These are phyloP conservation scores for Tinamus major DNA, from an alignment of 2,797 vertebrate genomes.

Conservation along the genomic window DNA sequence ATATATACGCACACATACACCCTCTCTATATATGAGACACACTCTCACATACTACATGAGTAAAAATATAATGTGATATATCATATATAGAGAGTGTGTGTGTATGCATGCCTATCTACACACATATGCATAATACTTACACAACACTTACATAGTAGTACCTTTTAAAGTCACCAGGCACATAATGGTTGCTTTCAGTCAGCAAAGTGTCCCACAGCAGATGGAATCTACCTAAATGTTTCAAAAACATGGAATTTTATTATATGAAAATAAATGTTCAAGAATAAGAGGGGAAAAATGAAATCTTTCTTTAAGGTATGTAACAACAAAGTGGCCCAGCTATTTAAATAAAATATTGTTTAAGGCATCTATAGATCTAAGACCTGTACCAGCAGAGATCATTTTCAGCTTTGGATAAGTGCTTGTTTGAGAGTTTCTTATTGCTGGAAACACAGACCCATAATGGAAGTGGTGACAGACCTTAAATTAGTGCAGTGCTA, in stretches of 20 bases:
- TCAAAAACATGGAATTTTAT: neutral
- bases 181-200: constrained; percentile 3
- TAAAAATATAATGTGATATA: no score
- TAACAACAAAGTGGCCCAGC: neutral
- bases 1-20: no score
- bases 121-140: neutral
- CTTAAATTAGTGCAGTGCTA: constrained; percentile 63
- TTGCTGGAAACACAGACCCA: constrained; percentile 26
- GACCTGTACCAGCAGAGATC: neutral
- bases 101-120: no score
- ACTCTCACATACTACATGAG: neutral
- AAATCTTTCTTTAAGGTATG: neutral
- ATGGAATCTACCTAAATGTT: neutral
- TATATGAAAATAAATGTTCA: neutral
- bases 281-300: neutral
- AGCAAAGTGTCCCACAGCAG: neutral
- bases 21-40: neutral
- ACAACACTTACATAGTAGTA: neutral
- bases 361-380: neutral
- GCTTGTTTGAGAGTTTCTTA: constrained; percentile 21
- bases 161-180: constrained; percentile 2
- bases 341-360: constrained; percentile 7
- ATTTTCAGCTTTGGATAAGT: neutral
- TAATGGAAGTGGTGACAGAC: constrained; percentile 66
- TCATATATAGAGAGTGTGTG: no score